These are phyloP conservation scores for Campaea margaritaria DNA, from an alignment of 2,888 invertebrate species.

Conservation along the genomic window DNA sequence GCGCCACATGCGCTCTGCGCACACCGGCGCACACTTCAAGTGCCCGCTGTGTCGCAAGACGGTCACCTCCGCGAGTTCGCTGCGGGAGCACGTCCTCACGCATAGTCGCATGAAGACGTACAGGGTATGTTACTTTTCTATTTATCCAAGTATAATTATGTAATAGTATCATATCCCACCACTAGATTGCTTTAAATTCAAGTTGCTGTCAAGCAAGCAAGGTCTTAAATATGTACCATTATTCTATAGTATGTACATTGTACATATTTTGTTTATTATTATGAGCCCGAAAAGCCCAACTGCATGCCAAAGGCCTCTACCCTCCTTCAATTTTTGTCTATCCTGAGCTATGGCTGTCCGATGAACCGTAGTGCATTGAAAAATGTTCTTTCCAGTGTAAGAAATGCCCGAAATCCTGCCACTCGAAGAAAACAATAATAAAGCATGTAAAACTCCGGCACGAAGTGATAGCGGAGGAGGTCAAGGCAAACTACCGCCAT, in stretches of 20 bases:
- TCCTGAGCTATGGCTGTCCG: too few species aligned
- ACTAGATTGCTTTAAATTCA: too few species aligned
- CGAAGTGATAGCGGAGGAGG: conserved; percentile 56
- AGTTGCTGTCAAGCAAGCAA: too few species aligned
- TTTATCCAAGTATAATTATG: too few species aligned
- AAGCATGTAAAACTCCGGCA: conserved; percentile 80
- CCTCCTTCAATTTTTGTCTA: too few species aligned
- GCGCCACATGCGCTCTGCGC: conserved; percentile 79
- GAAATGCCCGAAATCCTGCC: conserved; percentile 78
- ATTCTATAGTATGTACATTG: too few species aligned
- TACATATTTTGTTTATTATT: too few species aligned
- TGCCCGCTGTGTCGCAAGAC: conserved; percentile 79
- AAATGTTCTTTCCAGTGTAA: conserved; percentile 72
- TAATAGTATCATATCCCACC: too few species aligned
- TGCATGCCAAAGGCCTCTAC: too few species aligned
- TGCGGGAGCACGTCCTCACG: conserved; percentile 79
- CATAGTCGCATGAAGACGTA: conserved; percentile 76
- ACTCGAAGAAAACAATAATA: conserved; percentile 74
- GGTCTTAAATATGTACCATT: too few species aligned
- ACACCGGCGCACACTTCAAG: conserved; percentile 67
- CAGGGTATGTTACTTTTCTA: conserved; percentile 50
- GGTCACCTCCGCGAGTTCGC: conserved; percentile 63
- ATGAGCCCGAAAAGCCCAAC: too few species aligned
- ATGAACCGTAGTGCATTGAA: too few species aligned
- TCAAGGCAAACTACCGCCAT: conserved; percentile 60